These are phyloP conservation scores for Sandelia bainsii DNA, from an alignment of 2,797 vertebrate species.

Conservation along the genomic window DNA sequence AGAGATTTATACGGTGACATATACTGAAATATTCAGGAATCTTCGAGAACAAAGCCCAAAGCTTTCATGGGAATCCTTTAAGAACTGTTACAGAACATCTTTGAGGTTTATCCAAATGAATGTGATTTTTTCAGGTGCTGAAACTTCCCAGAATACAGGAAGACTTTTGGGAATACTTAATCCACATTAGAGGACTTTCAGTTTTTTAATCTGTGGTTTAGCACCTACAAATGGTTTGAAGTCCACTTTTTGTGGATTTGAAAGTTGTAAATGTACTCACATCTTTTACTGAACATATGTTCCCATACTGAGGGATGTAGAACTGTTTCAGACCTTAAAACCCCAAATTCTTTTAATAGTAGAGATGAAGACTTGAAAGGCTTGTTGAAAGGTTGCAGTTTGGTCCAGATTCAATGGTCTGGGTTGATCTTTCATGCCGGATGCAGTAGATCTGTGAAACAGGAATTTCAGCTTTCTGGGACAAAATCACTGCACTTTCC, in stretches of 20 bases:
- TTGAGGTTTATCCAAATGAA: background rate
- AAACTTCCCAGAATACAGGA: background rate
- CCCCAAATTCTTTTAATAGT: background rate
- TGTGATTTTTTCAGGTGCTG: background rate
- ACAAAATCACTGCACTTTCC: no score
- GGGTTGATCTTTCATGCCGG: no score
- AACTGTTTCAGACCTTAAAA: background rate
- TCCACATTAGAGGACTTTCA: background rate
- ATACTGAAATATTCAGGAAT: background rate
- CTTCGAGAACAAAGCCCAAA: rapidly evolving
- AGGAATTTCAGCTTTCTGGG: no score
- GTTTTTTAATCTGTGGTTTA: background rate
- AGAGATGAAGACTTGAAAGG: no score
- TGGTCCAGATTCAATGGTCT: no score
- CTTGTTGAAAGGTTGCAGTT: no score
- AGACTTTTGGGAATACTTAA: background rate
- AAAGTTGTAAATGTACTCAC: background rate
- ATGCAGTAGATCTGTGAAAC: no score
- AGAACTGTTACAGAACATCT: background rate
- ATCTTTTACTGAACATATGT: background rate
- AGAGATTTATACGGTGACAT: background rate
- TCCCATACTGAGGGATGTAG: background rate
- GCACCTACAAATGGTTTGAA: background rate
- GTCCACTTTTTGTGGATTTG: background rate
- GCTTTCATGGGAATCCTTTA: background rate